Evolutionary conservation across 1,140 invertebrate species (phyloP).

Genomic region (Drosophila ironensis): DNA sequence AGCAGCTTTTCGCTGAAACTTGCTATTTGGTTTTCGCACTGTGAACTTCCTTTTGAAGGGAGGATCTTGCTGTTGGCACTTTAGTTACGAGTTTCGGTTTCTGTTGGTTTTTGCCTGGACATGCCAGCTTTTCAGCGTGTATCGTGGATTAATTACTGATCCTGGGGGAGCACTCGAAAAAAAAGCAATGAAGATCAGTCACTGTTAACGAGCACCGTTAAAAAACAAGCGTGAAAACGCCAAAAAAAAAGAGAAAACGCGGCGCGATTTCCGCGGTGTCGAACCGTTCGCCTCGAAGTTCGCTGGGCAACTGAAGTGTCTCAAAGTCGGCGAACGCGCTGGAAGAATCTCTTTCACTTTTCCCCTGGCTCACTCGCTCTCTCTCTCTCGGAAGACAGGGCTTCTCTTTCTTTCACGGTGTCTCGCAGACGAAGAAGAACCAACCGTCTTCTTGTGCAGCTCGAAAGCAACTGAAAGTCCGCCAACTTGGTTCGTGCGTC

Average conservation of each 20-base stretch:
- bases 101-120: not conserved
- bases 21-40: slow-evolving; percentile 38
- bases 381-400: no score
- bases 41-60: slow-evolving; percentile 2
- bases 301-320: slow-evolving; percentile 49
- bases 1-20: slow-evolving; percentile 7
- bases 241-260: slow-evolving; percentile 9
- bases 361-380: slow-evolving; percentile 3
- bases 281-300: slow-evolving; percentile 57
- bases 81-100: slow-evolving; percentile 14
- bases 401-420: slow-evolving; percentile 3
- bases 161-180: slow-evolving; percentile 8
- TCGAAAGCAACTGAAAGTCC: slow-evolving; percentile 75
- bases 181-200: not conserved
- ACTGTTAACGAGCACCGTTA: slow-evolving; percentile 28
- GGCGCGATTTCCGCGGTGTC: slow-evolving; percentile 34
- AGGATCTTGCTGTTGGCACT: slow-evolving; percentile 1
- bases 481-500: slow-evolving; percentile 53
- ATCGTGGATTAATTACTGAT: not conserved
- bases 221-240: not conserved
- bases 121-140: not conserved
- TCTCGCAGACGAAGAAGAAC: not conserved
- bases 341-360: not conserved
- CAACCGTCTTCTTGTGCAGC: slow-evolving; percentile 71
- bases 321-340: slow-evolving; percentile 11